Percentiles rank a stretch among this genome's conserved stretches.
These are phyloP conservation scores for Macaria notata DNA, from an alignment of 2,888 invertebrate genomes.

Conservation along the genomic window DNA sequence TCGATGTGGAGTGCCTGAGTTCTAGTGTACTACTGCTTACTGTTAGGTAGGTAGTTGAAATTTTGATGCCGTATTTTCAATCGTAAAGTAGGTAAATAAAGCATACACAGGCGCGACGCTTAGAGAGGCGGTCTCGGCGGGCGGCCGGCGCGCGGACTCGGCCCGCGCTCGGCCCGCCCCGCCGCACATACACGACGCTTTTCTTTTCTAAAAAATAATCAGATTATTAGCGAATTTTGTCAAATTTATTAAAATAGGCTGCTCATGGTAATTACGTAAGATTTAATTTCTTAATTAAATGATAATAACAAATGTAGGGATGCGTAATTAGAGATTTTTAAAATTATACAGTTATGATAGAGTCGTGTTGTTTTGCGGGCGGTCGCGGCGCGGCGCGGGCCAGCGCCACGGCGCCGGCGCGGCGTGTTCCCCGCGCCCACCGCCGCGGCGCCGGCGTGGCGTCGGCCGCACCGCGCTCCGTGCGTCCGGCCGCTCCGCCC, in stretches of 20 bases:
- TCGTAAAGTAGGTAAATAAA: conserved; percentile 76
- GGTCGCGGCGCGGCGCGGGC: conserved; percentile 39
- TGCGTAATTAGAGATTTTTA: conserved; percentile 82
- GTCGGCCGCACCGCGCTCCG: conserved; percentile 14
- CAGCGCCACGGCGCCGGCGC: conserved; percentile 10
- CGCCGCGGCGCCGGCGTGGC: conserved; percentile 19
- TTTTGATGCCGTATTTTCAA: conserved; percentile 79
- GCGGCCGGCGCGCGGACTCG: conserved; percentile 40
- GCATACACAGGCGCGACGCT: conserved; percentile 74
- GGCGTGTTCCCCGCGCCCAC: too few relatives aligned
- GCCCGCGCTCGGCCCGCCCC: conserved; percentile 28
- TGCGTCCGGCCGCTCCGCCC: conserved; percentile 8
- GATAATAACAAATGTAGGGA: conserved; percentile 82
- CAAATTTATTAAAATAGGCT: conserved; percentile 81
- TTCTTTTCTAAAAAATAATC: conserved; percentile 74
- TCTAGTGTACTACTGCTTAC: conserved; percentile 80
- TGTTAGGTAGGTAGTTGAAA: conserved; percentile 82
- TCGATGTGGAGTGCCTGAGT: conserved; percentile 79
- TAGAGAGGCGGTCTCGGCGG: conserved; percentile 47
- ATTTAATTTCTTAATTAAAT: conserved; percentile 82
- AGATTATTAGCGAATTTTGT: conserved; percentile 77
- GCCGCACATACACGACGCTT: conserved; percentile 60
- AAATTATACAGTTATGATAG: conserved; percentile 82
- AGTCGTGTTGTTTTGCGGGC: conserved; percentile 69
- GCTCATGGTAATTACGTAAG: conserved; percentile 81